phyloP scores from a whole-genome alignment of 1,140 invertebrate species.

The Anadara kagoshimensis region DNA sequence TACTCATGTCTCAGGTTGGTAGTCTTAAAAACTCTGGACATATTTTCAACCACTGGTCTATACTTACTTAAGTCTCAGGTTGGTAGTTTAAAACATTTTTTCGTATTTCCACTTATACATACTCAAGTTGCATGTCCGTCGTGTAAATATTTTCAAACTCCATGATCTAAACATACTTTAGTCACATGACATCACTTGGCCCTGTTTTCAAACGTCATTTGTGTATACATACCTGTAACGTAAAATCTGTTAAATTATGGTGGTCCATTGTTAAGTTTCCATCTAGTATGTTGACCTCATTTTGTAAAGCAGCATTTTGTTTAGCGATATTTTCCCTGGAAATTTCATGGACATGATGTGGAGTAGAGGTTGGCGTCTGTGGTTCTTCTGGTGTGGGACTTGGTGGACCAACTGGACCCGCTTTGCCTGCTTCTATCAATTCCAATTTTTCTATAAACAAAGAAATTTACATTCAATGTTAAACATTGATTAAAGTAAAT shows the following conservation, averaged over 20 bases:
- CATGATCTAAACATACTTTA: too few relatives aligned
- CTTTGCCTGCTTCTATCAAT: slow-evolving; percentile 63
- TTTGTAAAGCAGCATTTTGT: slow-evolving; percentile 3
- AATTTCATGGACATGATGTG: background rate
- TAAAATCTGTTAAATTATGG: slow-evolving; percentile 42
- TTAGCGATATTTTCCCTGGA: slow-evolving; percentile 26
- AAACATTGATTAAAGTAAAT: background rate
- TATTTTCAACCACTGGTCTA: too few relatives aligned
- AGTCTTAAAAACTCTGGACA: too few relatives aligned
- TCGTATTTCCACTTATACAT: too few relatives aligned
- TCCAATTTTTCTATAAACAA: slow-evolving; percentile 62
- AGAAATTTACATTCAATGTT: slow-evolving; percentile 8
- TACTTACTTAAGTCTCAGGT: too few relatives aligned
- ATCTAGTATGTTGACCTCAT: slow-evolving; percentile 35
- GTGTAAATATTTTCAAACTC: too few relatives aligned
- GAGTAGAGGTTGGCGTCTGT: slow-evolving; percentile 9
- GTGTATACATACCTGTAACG: slow-evolving; percentile 43
- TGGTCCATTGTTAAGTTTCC: slow-evolving; percentile 47
- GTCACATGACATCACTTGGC: too few relatives aligned
- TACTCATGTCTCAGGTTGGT: too few relatives aligned
- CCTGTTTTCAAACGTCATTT: too few relatives aligned
- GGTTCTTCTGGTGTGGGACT: slow-evolving; percentile 16
- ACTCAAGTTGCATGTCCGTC: too few relatives aligned
- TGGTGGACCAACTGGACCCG: slow-evolving; percentile 48
- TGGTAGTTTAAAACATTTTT: too few relatives aligned